These are phyloP conservation scores for Endomychus coccineus DNA, from an alignment of 2,888 invertebrate genomes.

Conservation along the genomic window DNA sequence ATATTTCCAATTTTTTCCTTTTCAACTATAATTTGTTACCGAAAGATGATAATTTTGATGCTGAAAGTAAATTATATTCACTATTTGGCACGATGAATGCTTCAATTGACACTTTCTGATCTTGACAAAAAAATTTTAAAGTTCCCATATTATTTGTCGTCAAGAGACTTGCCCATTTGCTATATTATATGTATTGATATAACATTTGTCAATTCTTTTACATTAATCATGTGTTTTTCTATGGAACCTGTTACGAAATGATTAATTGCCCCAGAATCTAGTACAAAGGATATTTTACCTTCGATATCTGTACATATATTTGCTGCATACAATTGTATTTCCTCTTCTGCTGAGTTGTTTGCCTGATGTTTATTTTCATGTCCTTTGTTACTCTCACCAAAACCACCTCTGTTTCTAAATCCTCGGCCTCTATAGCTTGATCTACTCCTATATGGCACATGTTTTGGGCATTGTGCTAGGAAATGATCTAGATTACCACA, in stretches of 20 bases:
- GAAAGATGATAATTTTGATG: slow-evolving; percentile 14
- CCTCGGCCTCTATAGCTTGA: too few relatives aligned
- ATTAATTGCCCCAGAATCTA: slow-evolving; percentile 15
- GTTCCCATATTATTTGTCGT: slow-evolving; percentile 10
- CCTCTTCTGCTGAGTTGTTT: slow-evolving; percentile 9
- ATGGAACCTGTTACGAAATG: slow-evolving; percentile 12
- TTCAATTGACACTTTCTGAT: slow-evolving; percentile 11
- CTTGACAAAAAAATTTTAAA: slow-evolving; percentile 5
- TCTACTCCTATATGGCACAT: too few relatives aligned
- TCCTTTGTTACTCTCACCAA: too few relatives aligned
- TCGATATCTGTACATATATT: slow-evolving; percentile 10
- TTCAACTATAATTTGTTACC: slow-evolving; percentile 10
- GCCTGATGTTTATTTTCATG: slow-evolving; percentile 2
- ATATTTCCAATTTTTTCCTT: neutral
- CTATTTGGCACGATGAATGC: slow-evolving; percentile 13
- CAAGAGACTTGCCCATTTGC: slow-evolving; percentile 11
- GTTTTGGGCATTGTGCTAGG: too few relatives aligned
- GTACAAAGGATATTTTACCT: slow-evolving; percentile 10
- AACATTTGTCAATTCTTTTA: slow-evolving; percentile 10
- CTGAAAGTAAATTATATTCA: slow-evolving; percentile 13
- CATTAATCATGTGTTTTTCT: slow-evolving; percentile 9
- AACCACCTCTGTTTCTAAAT: too few relatives aligned
- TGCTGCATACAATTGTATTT: too few relatives aligned
- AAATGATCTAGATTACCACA: too few relatives aligned
- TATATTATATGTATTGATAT: too few relatives aligned